Base-by-base conservation (phyloP, 2,113 vertebrate species). In the Microcebus jonahi region DNA sequence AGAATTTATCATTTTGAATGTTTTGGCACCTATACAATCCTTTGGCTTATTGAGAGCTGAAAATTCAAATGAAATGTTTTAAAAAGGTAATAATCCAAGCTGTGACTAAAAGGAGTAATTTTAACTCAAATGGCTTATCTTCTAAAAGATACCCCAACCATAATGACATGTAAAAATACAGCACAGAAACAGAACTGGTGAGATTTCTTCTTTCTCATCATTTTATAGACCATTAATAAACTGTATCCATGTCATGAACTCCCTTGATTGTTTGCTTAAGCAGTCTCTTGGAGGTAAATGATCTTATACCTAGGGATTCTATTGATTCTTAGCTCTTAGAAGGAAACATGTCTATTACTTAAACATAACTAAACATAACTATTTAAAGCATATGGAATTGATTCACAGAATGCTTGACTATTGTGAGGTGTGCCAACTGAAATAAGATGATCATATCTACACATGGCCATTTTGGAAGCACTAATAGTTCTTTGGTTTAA, bases 31-130 rank as follows among this genome's bases (percentile, higher is more conserved):
- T 91, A 27, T 80, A 71, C 31, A 67, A 36, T 81, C 6, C 12
- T 86, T 80, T 36, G 11, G 12, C 59, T 29, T 73, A 92, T 29
- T 88, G 17, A 85, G 55, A 92, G 14, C 18, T 95, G 31, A 76
- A 83, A 88, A 89, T 59, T 94, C 45, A 94, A 91, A 89, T 65
- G 70, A 94, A 87, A 67, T 91, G 31, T 6, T 93, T 93, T 82
- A 67, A 48, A 77, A 93, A 91, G 61, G 3, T 73, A 85, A 82
- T 65, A 80, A 94, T 94, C 70, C 20, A 55, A 25, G 14, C 25
- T 36, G 29, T 65, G 20, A 80, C 23, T 79, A 86, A 87, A 91
- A 84, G 8, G 14, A 25, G 2, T 67, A 57, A 59, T 88, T 87
- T 88, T 93, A 53, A 65, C 36, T 48, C 5, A 34, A 15, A 34